A percentile compares a stretch with the other conserved stretches of the same genome.
Evolutionary conservation across 2,888 invertebrate genomes (phyloP).

Genomic region (Tipula unca): DNA sequence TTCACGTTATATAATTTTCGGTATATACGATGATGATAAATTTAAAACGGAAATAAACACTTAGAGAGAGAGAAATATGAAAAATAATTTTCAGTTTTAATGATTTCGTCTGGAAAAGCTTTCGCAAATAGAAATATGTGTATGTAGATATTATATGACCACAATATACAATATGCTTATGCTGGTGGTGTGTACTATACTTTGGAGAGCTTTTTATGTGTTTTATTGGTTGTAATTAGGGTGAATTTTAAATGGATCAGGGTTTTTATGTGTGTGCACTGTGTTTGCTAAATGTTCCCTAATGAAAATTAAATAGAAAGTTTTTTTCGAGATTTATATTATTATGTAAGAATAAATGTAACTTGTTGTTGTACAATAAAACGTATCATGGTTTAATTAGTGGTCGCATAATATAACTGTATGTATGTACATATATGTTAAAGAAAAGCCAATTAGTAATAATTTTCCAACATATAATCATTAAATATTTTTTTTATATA

Average conservation of each 20-base stretch:
- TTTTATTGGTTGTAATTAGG: neutral
- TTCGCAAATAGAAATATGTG: neutral
- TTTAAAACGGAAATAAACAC: neutral
- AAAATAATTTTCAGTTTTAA: neutral
- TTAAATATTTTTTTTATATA: neutral
- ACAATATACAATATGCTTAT: neutral
- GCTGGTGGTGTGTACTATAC: neutral
- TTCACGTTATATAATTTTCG: neutral
- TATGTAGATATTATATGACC: slow-evolving; percentile 1
- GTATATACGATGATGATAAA: slow-evolving; percentile 14
- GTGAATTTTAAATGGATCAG: neutral
- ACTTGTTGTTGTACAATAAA: neutral
- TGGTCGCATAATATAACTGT: neutral
- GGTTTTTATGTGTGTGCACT: neutral
- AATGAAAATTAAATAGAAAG: neutral
- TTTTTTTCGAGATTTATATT: neutral
- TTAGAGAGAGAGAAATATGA: neutral
- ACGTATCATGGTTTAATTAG: neutral
- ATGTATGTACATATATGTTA: neutral
- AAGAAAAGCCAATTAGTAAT: slow-evolving; percentile 8
- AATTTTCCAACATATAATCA: neutral
- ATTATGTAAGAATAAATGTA: neutral
- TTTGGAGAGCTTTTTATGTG: neutral
- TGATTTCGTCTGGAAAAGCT: slow-evolving; percentile 8
- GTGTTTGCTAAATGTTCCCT: neutral